Conservation (phyloP, 2,113 vertebrate species). For the Pithys albifrons region DNA sequence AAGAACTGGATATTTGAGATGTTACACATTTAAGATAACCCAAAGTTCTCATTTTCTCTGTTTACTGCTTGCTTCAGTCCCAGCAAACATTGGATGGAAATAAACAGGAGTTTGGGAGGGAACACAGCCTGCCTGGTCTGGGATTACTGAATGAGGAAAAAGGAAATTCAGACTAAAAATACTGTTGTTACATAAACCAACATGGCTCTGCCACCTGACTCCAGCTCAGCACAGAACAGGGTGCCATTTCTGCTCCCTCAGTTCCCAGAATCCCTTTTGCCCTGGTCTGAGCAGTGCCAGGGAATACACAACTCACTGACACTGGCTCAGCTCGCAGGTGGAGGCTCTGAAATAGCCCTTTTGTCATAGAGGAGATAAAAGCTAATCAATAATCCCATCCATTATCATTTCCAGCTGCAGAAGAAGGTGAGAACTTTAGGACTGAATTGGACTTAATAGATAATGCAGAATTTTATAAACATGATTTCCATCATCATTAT, state of each 20-base stretch:
- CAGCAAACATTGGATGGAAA: neutral
- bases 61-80: neutral
- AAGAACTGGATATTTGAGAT: neutral
- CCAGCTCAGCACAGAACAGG: neutral
- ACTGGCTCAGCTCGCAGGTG: neutral
- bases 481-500: neutral
- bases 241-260: neutral
- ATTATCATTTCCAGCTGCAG: neutral
- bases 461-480: neutral
- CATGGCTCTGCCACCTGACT: neutral
- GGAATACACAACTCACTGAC: neutral
- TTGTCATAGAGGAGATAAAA: neutral
- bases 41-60: neutral
- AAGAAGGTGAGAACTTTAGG: neutral
- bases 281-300: neutral
- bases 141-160: neutral
- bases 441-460: neutral
- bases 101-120: neutral
- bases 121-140: neutral
- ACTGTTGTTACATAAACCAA: neutral
- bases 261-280: neutral
- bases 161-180: slow-evolving; percentile 33
- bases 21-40: neutral
- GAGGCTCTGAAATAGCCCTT: neutral
- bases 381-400: neutral